phyloP scores from a whole-genome alignment of 2,888 invertebrate genomes.

The Eucera pruinosa region DNA sequence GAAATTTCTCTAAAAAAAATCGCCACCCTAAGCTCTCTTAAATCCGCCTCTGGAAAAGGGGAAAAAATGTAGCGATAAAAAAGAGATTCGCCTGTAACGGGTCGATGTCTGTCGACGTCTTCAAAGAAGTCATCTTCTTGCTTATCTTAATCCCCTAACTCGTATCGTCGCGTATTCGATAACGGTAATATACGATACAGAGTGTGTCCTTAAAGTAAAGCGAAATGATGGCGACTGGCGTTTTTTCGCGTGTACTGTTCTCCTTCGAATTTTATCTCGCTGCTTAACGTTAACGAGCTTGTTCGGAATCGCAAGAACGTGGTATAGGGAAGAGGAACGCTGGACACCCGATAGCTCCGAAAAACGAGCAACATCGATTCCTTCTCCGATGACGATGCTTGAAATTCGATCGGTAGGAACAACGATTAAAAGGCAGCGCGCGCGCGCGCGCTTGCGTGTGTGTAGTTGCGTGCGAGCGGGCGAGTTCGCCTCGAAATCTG shows the following conservation, averaged over 20 bases:
- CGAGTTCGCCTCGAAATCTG: conserved; percentile 14
- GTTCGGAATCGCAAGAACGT: background rate
- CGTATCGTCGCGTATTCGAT: conserved; percentile 47
- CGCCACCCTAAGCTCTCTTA: no score
- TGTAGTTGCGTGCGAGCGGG: no score
- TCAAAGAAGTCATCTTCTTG: background rate
- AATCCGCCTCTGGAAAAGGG: no score
- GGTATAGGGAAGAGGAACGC: conserved; percentile 3
- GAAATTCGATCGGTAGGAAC: conserved; percentile 32
- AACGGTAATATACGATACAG: conserved; percentile 61
- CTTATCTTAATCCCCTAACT: conserved; percentile 19
- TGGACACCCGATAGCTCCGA: conserved; percentile 22
- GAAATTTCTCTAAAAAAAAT: no score
- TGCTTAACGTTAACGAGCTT: conserved; percentile 9
- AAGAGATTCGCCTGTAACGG: background rate
- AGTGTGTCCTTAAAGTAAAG: conserved; percentile 32
- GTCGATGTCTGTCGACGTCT: background rate
- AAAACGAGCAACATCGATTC: conserved; percentile 27
- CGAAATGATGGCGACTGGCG: conserved; percentile 20
- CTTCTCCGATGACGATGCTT: conserved; percentile 15
- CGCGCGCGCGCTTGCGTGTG: background rate
- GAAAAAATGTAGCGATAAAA: no score
- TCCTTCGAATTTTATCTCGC: background rate
- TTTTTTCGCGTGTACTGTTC: conserved; percentile 27
- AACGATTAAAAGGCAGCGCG: conserved; percentile 16